Evolutionary conservation across 2,888 invertebrate species (phyloP), one percentile per base, ranked within the genome.

Genomic region (Aspidiotus rigidus): DNA sequence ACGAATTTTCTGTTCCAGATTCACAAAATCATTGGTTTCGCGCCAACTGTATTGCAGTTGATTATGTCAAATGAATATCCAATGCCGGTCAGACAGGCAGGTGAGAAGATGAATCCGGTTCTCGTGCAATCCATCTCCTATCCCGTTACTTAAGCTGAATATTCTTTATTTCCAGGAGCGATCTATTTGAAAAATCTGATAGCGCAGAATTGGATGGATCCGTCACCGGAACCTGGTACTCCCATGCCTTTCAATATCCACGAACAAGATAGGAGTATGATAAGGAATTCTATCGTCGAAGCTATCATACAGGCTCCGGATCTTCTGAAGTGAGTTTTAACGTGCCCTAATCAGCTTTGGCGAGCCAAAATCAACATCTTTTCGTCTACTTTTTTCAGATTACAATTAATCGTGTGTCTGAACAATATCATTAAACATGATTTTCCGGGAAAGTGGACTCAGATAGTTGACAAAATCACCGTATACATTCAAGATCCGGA

Each of bases 171-270:
- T 59, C 39, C 28, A 79, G 83, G 93, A 75, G 97, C 90, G 54
- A 92, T 99, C 74, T 99, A 96, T 80, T 81, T 99, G 73, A 99
- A 99, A 81, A 99, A 98, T 81, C 83, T 94, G 77, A 83, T 98
- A 70, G 87, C 86, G 41, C 85, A 86, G 75, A 89, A 86, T 79
- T 99, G 98, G 98, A 86, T 86, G 72, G 91, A 92, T 74, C 85
- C 86, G 74, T 90, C 92, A 75, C 80, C 82, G 0, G 87, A 89
- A 73, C 83, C 84, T 61, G 87, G 87, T 10, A 86, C 86, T 73
- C 85, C 87, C 6, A 80, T 86, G 70, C 87, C 88, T 17, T 97
- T 93, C 80, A 87, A 85, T 73, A 87, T 98, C 75, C 96, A 97
- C 75, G 98, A 99, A 79, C 95, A 97, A 78, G 99, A 99, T 80